Evolutionary conservation across 2,113 vertebrate species (phyloP).

Genomic region (Chaenogobius annularis): DNA sequence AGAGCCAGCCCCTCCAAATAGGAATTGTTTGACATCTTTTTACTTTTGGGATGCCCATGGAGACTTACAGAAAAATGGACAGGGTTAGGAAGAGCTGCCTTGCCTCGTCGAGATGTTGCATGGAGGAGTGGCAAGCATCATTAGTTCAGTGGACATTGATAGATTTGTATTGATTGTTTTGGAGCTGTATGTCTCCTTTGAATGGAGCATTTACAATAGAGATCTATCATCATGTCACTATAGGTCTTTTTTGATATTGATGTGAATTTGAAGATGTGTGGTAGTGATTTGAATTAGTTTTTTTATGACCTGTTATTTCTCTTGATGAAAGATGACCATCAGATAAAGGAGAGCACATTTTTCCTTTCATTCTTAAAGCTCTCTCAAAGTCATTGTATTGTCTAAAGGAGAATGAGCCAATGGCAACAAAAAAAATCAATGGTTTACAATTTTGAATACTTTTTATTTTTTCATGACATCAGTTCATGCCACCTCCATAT

Average conservation of each 20-base stretch:
- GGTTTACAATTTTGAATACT: no score
- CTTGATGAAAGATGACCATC: background rate
- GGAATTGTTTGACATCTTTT: slow-evolving; percentile 47
- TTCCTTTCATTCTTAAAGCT: background rate
- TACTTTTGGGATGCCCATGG: slow-evolving; percentile 25
- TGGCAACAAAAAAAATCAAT: no score
- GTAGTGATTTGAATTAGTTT: background rate
- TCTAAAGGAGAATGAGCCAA: no score
- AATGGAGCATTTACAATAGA: slow-evolving; percentile 1
- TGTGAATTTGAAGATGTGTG: slow-evolving; percentile 7
- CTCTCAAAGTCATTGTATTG: no score
- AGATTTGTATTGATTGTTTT: slow-evolving; percentile 21
- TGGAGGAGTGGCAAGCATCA: background rate
- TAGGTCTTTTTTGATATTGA: background rate
- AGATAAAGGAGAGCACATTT: background rate
- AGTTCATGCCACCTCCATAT: no score
- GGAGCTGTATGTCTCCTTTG: slow-evolving; percentile 7
- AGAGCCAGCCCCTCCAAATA: slow-evolving; percentile 31
- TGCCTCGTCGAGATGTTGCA: background rate
- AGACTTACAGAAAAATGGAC: slow-evolving; percentile 19
- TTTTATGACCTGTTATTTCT: background rate
- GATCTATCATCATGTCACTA: slow-evolving; percentile 2
- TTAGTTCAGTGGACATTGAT: slow-evolving; percentile 6
- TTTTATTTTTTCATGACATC: no score
- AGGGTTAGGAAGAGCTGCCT: slow-evolving; percentile 25